These are phyloP conservation scores for Tortrix viridana DNA, from an alignment of 2,888 invertebrate species.

Conservation along the genomic window DNA sequence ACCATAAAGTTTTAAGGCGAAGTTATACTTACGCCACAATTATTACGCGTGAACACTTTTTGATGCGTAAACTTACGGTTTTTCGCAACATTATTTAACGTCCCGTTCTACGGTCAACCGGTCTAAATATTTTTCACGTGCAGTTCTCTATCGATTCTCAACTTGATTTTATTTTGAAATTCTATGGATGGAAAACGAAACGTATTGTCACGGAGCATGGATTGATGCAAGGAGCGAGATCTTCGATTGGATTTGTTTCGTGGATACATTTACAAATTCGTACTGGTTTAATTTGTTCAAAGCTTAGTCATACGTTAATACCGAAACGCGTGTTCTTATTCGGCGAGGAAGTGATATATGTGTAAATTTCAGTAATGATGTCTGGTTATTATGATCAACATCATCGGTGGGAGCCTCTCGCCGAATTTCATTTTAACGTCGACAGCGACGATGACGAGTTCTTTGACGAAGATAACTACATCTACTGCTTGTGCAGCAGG, in stretches of 20 bases:
- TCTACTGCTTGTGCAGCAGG: conserved; percentile 89
- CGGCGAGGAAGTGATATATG: neutral
- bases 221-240: neutral
- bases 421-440: conserved; percentile 84
- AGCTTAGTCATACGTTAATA: neutral
- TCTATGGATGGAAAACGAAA: conserved; percentile 6
- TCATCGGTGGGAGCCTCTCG: conserved; percentile 87
- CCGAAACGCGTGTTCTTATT: neutral
- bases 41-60: neutral
- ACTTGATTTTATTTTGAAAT: neutral
- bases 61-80: neutral
- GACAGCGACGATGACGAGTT: conserved; percentile 65
- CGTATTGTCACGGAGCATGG: conserved; percentile 7
- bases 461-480: conserved; percentile 76
- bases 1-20: conserved; percentile 15
- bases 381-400: conserved; percentile 73
- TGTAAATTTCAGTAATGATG: conserved; percentile 57
- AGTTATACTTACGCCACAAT: neutral
- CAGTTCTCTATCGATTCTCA: neutral
- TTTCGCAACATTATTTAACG: conserved; percentile 6
- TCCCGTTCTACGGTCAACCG: neutral
- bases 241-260: conserved; percentile 11
- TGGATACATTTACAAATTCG: conserved; percentile 1
- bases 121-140: neutral
- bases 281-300: conserved; percentile 1